phyloP scores from a whole-genome alignment of 2,797 vertebrate genomes.

The Leucoraja ocellata region DNA sequence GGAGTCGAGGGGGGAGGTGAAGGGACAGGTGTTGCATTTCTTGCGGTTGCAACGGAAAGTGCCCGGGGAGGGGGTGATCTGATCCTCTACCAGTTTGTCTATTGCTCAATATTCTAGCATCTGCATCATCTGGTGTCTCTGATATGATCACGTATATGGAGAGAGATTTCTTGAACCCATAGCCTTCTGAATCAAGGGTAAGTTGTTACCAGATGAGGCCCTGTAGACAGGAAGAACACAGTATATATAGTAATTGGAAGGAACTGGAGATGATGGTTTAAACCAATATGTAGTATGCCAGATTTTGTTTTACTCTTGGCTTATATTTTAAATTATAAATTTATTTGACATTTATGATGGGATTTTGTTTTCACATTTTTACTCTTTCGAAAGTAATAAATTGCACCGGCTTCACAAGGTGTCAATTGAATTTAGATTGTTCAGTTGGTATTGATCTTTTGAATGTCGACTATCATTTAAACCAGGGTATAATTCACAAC shows the following conservation, averaged over 20 bases:
- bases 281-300: neutral
- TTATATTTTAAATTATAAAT: neutral
- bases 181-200: neutral
- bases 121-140: no score
- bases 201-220: neutral
- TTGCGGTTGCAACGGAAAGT: no score
- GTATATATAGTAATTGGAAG: no score
- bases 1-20: no score
- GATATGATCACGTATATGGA: neutral
- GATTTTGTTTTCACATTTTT: slow-evolving; percentile 8
- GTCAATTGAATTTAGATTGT: neutral
- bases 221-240: neutral
- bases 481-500: neutral
- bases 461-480: neutral
- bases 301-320: neutral
- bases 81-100: no score
- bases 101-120: no score
- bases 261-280: no score
- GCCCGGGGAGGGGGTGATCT: no score
- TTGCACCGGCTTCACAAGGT: neutral
- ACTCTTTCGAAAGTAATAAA: neutral
- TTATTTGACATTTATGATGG: slow-evolving; percentile 21
- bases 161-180: neutral
- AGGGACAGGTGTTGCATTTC: no score
- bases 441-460: neutral